Conservation (phyloP, 1,140 invertebrate genomes). For the Psix sp. region DNA sequence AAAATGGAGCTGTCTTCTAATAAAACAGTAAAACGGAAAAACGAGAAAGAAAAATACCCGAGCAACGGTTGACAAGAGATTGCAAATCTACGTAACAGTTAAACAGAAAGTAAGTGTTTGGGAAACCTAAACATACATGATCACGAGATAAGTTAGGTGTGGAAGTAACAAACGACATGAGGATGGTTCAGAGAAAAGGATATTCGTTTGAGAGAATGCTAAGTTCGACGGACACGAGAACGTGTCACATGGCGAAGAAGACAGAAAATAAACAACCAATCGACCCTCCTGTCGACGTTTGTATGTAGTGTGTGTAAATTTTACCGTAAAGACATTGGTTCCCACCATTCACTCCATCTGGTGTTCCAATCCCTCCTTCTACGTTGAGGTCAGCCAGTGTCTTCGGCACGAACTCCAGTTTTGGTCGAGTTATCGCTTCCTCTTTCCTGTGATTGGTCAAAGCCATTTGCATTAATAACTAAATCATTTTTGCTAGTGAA, state of each 20-base stretch:
- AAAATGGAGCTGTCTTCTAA: too few species aligned
- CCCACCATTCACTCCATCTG: conserved; percentile 79
- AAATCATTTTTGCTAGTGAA: too few species aligned
- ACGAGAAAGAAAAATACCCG: too few species aligned
- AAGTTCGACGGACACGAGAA: conserved; percentile 48
- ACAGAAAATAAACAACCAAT: conserved; percentile 67
- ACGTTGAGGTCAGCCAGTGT: conserved; percentile 92
- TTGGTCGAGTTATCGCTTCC: conserved; percentile 92
- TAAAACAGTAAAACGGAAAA: too few species aligned
- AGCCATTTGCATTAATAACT: not conserved
- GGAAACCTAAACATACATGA: conserved; percentile 9
- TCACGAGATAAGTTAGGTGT: conserved; percentile 29
- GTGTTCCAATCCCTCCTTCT: conserved; percentile 76
- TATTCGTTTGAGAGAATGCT: conserved; percentile 41
- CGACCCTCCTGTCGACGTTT: conserved; percentile 62
- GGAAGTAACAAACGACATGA: conserved; percentile 45
- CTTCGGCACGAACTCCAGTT: conserved; percentile 94
- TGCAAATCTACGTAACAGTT: conserved; percentile 5
- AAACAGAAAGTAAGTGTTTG: not conserved
- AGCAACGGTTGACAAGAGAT: conserved; percentile 2
- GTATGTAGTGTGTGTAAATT: conserved; percentile 65
- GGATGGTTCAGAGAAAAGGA: conserved; percentile 26
- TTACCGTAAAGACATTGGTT: conserved; percentile 73
- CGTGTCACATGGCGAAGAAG: conserved; percentile 58
- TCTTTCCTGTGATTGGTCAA: conserved; percentile 85